Evolutionary conservation across 2,888 invertebrate genomes (phyloP).

Genomic region (Andricus quercusramuli): DNA sequence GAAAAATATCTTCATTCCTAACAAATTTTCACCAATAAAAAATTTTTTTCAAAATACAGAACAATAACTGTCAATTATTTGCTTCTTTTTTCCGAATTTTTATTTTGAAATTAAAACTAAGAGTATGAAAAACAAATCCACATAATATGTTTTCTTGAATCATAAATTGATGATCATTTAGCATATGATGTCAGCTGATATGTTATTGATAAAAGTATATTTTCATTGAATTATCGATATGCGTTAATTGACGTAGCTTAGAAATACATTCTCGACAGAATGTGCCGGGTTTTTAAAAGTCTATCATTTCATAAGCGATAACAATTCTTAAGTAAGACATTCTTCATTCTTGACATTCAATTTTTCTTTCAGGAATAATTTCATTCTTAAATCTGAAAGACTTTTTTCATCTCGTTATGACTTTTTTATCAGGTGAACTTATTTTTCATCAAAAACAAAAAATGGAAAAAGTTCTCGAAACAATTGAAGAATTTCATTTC

Average conservation of each 20-base stretch:
- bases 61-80: slow-evolving; percentile 7
- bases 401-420: neutral
- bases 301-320: slow-evolving; percentile 2
- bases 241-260: slow-evolving; percentile 28
- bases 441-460: neutral
- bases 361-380: neutral
- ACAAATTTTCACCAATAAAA: no score
- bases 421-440: neutral
- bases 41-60: no score
- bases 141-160: neutral
- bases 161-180: neutral
- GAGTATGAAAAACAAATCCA: neutral
- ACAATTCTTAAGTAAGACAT: neutral
- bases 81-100: slow-evolving; percentile 2
- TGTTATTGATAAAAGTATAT: neutral
- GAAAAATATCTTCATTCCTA: neutral
- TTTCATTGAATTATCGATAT: slow-evolving; percentile 5
- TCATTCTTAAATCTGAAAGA: neutral
- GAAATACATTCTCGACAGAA: neutral
- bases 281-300: no score
- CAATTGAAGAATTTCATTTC: neutral
- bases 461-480: neutral
- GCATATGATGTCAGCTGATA: slow-evolving; percentile 5
- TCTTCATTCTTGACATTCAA: neutral
- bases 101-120: neutral